Evolutionary conservation across 2,113 vertebrate genomes (phyloP), one percentile per base, ranked within the genome.

Genomic region (Takifugu bimaculatus): DNA sequence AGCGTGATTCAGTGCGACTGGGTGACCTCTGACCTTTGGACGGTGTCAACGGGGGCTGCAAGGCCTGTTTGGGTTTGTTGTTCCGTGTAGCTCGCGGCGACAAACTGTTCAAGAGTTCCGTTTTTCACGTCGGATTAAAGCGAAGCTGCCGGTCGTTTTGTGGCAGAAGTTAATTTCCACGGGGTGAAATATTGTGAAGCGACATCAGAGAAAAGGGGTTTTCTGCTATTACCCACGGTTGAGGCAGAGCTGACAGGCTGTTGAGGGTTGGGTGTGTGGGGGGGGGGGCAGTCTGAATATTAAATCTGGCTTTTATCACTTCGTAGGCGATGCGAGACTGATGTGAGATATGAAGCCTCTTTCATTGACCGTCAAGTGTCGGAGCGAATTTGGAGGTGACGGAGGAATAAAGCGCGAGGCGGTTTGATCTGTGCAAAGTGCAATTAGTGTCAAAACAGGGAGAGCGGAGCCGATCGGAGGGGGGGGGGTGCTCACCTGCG

Each of bases 381-480:
- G 68, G 54, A 54, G 68, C 5, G 68, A 48, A 73, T 79, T 72
- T 78, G 26, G 13, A 50, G 72, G 35, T 9, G 54, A 60, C 52
- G 27, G 11, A 64, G 57, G 57, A 29, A 63, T 79, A 82, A 56
- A 39, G 62, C 3, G 68, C 0, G 28, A 57, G 74, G 60, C 78
- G 44, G 72, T 61, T 72, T 79, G 78, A 85, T 75, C 76, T 67
- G 15, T 12, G 74, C 70, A 72, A 74, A 78, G 68, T 77, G 70
- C 81, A 84, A 80, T 84, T 78, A 86, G 79, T 83, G 78, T 86
- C 80, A 79, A 65, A 78, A 76, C 60, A 69, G 64, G 55, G 63
- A 60, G 49, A 72, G 61, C 54, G 62, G 26, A 54, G 57, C 51
- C 58, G 71, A 71, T 84, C 48, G 51, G 63, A 55, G 65, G 64